Conservation (phyloP, 2,113 vertebrate genomes). For the Zeus faber region DNA sequence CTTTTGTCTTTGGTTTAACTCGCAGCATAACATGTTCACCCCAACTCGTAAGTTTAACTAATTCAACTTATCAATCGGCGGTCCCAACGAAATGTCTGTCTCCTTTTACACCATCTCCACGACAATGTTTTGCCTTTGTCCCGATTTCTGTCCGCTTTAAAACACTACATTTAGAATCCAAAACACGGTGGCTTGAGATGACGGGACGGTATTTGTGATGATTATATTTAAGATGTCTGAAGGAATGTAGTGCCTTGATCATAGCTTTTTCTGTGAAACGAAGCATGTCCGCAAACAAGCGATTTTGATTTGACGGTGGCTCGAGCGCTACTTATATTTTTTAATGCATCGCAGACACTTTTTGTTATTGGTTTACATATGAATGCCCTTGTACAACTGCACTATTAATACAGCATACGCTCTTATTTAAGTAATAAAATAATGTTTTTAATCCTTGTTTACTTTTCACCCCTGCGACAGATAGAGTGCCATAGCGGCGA, state of each 20-base stretch:
- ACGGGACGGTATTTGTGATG: constrained; percentile 58
- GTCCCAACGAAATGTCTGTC: constrained; percentile 60
- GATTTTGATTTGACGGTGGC: constrained; percentile 62
- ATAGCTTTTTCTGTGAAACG: constrained; percentile 75
- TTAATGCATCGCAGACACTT: constrained; percentile 60
- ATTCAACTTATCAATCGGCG: too few species aligned
- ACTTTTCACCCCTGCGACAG: constrained; percentile 58
- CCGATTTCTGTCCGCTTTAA: constrained; percentile 33
- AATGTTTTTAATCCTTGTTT: constrained; percentile 58
- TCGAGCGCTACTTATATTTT: constrained; percentile 53
- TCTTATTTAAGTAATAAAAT: constrained; percentile 65
- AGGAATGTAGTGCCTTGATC: constrained; percentile 90
- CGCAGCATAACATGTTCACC: constrained; percentile 56
- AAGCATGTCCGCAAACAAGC: constrained; percentile 63
- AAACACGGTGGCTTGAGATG: constrained; percentile 45
- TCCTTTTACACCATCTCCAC: constrained; percentile 27
- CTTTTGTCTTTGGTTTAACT: constrained; percentile 52
- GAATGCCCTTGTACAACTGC: constrained; percentile 67
- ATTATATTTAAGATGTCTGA: constrained; percentile 69
- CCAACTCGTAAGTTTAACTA: too few species aligned
- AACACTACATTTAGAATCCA: constrained; percentile 66
- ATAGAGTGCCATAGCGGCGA: constrained; percentile 54
- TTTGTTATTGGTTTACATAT: constrained; percentile 58
- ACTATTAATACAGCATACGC: constrained; percentile 74
- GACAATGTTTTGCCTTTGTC: constrained; percentile 38